Evolutionary conservation across 2,113 vertebrate genomes (phyloP), one percentile per base, ranked within the genome.

Genomic region (Synodontis membranacea): DNA sequence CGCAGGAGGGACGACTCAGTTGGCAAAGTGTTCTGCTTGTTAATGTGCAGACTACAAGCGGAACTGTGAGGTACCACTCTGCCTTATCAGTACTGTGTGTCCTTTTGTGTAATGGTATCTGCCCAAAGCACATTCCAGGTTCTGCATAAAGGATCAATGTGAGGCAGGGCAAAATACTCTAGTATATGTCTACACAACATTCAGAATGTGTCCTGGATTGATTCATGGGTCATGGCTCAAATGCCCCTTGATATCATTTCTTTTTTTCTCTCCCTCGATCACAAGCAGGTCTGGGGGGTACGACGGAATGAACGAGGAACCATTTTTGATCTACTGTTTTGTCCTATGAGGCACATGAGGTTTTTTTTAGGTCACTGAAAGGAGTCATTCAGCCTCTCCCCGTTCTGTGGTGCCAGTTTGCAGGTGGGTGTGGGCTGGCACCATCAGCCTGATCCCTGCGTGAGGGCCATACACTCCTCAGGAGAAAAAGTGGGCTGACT

Each of bases 401-500:
- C 50, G 39, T 62, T 50, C 34, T 80, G 50, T 54, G 34, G 50
- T 64, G 80, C 48, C 39, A 74, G 72, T 79, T 66, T 82, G 64
- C 34, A 81, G 80, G 82, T 86, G 86, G 88, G 88, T 82, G 90
- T 89, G 85, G n/a, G 68, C 58, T 89, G 86, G 86, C 76, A 76
- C 80, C 76, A 79, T 48, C 78, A 83, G 82, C 88, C 89, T 91
- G 81, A 82, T 80, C 89, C 19, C 87, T 84, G 88, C 82, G 70
- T 91, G 90, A 88, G 82, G 91, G 54, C 83, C 87, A 85, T 88
- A 82, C 86, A 84, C 90, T 89, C 86, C 88, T 78, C 83, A 68
- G 80, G 88, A 83, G 86, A 91, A 89, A 91, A 90, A 87, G 89
- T 90, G 89, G 88, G 87, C 90, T 91, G 90, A 90, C 86, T 90